Evolutionary conservation across 2,113 vertebrate genomes (phyloP), one percentile per base, ranked within the genome.

Genomic region (Lichenostomus cassidix): DNA sequence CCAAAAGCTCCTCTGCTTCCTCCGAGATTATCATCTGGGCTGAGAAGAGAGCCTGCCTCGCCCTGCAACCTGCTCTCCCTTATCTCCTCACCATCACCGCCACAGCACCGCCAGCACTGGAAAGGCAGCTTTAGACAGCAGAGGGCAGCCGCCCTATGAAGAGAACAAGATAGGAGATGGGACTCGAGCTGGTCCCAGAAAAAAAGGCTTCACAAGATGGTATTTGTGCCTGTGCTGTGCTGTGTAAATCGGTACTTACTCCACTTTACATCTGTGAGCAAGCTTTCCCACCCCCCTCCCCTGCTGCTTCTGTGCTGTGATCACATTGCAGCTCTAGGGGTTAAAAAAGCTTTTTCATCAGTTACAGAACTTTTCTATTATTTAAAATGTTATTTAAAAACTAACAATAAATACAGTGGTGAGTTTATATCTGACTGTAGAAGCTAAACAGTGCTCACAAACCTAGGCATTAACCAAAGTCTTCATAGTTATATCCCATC

Each of bases 81-180:
- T 13, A 47, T 20, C 70, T 65, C 70, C 20, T 42, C 8, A 8
- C 17, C 76, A 31, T 4, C 59, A 23, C n/a, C 28, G 4, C 47
- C n/a, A 11, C 59, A 46, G 78, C 50, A 44, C 18, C 0, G 1
- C n/a, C 63, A 25, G 13, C 35, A 0, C 29, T 46, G 74, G 75
- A 62, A 78, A 85, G 50, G 80, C 83, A 52, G 76, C 59, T 83
- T 55, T 9, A 79, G 95, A 95, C 97, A 97, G 95, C 46, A 98
- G 96, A 97, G 96, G 97, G 97, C 92, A 39, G 93, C 63, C 95
- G 90, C 87, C 74, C 67, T n/a, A 79, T 42, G 90, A 44, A 23
- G 18, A 55, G 78, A 92, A 16, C 2, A 18, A 31, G 65, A 22
- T 33, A 25, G 42, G n/a, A 70, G 73, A 65, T 24, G 46, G 8